Base-by-base conservation (phyloP, 2,113 vertebrate genomes). In the Neolamprologus sp. region DNA sequence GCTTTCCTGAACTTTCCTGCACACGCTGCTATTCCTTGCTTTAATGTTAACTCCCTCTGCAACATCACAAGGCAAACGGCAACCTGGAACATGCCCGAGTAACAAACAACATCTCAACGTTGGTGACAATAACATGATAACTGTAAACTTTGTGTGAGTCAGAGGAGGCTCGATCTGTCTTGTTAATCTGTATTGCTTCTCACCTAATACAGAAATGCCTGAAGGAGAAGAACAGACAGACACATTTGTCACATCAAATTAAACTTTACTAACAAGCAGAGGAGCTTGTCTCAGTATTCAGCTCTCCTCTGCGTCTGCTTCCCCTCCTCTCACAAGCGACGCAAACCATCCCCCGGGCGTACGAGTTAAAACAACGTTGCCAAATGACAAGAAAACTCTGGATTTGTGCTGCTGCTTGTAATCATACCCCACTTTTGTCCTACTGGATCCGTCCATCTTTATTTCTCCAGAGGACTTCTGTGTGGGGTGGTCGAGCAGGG, bases 221-320 rank as follows among this genome's bases (percentile, higher is more conserved):
- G 16, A 51, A 85, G 85, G 31, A 68, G 19, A 42, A 13, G 65
- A 40, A 68, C 47, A 60, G 78, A 81, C 7, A 82, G 23, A 51
- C 54, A 79, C 23, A 87, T 83, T 89, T 86, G 81, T 92, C 81
- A 82, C 75, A 90, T 80, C 73, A 88, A 85, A 91, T 92, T 84
- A 80, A 83, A 60, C 53, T 84, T 49, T 10, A 21, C 79, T n/a
- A 75, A 86, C 82, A 83, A 86, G 37, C 68, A n/a, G 37, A 84
- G 42, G 33, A 79, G 80, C 47, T 47, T 57, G 53, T 37, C 57
- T 60, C 54, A 37, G 83, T 47, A 3, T 86, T 89, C 83, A 75
- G 37, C 42, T 68, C 60, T 80, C 7, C 53, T 63, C 49, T 11
- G 17, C 3, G 1, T 53, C 60, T n/a, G 73, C 60, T 33, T 33